phyloP scores from a whole-genome alignment of 2,113 vertebrate species.

The Anser cygnoides region DNA sequence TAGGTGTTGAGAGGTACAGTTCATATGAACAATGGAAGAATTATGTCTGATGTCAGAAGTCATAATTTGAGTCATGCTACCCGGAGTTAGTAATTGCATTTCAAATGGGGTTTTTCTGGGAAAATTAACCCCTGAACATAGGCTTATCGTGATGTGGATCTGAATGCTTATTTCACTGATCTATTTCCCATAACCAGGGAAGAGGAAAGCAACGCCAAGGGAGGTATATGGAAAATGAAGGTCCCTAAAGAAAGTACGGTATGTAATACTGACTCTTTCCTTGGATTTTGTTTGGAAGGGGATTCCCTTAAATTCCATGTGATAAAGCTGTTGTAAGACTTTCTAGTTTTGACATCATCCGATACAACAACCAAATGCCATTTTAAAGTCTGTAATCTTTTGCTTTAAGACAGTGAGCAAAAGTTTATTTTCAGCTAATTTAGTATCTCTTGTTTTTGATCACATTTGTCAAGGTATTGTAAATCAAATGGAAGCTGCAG shows the following conservation, averaged over 20 bases:
- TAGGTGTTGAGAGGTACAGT: conserved; percentile 16
- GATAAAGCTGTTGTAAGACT: not conserved
- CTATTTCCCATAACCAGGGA: conserved; percentile 81
- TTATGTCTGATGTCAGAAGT: conserved; percentile 35
- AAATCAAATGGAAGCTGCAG: not conserved
- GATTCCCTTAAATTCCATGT: not conserved
- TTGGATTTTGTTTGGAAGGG: not conserved
- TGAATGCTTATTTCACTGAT: conserved; percentile 30
- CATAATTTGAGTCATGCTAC: conserved; percentile 3
- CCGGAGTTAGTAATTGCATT: not conserved
- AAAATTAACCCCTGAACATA: not conserved
- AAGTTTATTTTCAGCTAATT: not conserved
- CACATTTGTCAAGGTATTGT: not conserved
- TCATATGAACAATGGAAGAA: conserved; percentile 30
- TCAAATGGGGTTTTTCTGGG: conserved; percentile 17
- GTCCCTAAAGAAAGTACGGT: conserved; percentile 92
- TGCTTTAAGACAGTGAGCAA: not conserved
- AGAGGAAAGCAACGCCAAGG: conserved; percentile 96
- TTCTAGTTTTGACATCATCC: not conserved
- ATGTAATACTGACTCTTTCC: conserved; percentile 47
- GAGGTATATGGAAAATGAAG: conserved; percentile 97
- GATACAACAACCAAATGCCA: not conserved
- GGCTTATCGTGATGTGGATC: not conserved
- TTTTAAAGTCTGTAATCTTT: not conserved
- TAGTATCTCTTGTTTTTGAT: not conserved